Percentiles rank a stretch among this genome's conserved stretches.
Evolutionary conservation across 2,888 invertebrate species (phyloP).

Genomic region (Xestia ashworthii): DNA sequence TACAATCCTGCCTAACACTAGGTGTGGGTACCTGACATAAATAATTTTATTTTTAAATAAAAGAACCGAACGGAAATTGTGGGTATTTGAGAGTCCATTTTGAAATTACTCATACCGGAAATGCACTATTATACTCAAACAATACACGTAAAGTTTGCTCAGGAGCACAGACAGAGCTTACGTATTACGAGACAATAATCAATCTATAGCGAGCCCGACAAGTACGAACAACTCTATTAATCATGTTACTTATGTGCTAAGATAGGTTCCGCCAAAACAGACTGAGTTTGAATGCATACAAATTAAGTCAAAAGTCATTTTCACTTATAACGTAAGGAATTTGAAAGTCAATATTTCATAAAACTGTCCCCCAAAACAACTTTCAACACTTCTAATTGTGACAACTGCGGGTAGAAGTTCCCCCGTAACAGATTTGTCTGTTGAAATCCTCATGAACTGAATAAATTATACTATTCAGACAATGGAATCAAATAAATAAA

Average conservation of each 20-base stretch:
- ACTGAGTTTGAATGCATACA: neutral
- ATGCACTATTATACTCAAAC: neutral
- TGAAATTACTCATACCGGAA: neutral
- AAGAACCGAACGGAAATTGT: neutral
- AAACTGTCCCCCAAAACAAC: neutral
- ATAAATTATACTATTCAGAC: neutral
- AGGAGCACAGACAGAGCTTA: neutral
- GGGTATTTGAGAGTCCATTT: neutral
- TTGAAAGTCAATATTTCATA: neutral
- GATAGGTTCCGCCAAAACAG: neutral
- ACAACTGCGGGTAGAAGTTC: neutral
- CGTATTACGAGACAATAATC: neutral
- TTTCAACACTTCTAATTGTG: neutral
- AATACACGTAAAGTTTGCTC: neutral
- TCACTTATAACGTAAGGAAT: neutral
- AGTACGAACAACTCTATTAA: slow-evolving; percentile 2
- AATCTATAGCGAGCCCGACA: slow-evolving; percentile 5
- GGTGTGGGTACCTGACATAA: too few relatives aligned
- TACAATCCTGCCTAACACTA: too few relatives aligned
- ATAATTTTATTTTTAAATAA: neutral
- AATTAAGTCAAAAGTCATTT: neutral
- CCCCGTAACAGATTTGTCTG: neutral
- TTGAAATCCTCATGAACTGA: neutral
- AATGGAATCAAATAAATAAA: neutral
- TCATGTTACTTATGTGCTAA: neutral